Evolutionary conservation across 2,888 invertebrate species (phyloP), one percentile per base, ranked within the genome.

Genomic region (Hydroisotoma schaefferi): DNA sequence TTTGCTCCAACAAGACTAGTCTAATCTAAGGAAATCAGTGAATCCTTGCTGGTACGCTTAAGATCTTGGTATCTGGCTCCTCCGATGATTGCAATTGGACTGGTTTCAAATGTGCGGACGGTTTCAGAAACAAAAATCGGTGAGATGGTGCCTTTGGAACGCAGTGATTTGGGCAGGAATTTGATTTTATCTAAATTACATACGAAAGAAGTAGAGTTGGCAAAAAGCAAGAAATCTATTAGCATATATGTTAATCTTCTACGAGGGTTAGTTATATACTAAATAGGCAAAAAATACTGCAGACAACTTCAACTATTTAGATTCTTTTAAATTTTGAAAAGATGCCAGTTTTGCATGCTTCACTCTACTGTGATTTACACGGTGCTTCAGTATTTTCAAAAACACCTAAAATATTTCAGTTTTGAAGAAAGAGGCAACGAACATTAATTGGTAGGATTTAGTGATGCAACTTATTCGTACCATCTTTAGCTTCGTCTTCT

Each of bases 21-120:
- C n/a, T 73, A 86, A 76, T 87, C 86, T 75, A 87, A 75, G 23
- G 86, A 87, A 69, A 86, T 74, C 69, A 86, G 79, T 65, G 86
- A 86, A 75, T 86, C 86, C 73, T 84, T 79, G 74, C 86, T 86
- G 72, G 62, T 64, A 79, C 80, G 33, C 68, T 68, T 61, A 55
- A 68, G 71, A 76, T 77, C 46, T 75, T 76, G 46, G 79, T 74
- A 65, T 68, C 80, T 77, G 15, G 85, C 84, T 57, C 85, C 85
- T 63, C 85, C 86, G 71, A 87, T 77, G 76, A 86, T 86, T 76
- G 85, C 86, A 73, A 86, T 79, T 47, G 86, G 86, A 78, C 85
- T 86, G 62, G 38, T 47, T 56, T 78, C 80, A 75, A 83, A 86
- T 67, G 79, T 81, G 67, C 84, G 77, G 58, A 78, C 80, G 59